phyloP scores from a whole-genome alignment of 30 jellyfish, hydroid and myxozoan species.

The Hydractinia echinata region DNA sequence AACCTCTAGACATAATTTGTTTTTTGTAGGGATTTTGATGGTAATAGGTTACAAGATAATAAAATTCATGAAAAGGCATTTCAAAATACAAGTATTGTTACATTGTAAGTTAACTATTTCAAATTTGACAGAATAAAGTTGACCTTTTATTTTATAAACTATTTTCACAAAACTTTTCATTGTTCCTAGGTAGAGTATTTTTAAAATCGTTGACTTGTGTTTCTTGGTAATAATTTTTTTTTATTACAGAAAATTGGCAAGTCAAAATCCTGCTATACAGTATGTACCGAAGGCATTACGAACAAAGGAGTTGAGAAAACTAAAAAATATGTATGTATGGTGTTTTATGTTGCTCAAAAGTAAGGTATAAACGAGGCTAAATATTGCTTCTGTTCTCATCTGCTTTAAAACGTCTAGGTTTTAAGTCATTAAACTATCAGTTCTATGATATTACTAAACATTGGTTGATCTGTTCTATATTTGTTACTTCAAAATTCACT shows the following conservation, averaged over 20 bases:
- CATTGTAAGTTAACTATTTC: slow-evolving; percentile 46
- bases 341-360: not conserved
- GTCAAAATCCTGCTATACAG: slow-evolving; percentile 57
- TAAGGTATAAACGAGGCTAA: not conserved
- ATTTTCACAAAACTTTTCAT: too few relatives aligned
- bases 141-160: not conserved
- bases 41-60: slow-evolving; percentile 50
- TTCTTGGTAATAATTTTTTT: not conserved
- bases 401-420: too few relatives aligned
- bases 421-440: too few relatives aligned
- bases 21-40: slow-evolving; percentile 40
- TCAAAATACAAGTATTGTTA: slow-evolving; percentile 38
- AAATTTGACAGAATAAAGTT: not conserved
- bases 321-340: not conserved
- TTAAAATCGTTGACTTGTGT: not conserved
- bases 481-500: too few relatives aligned
- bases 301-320: not conserved
- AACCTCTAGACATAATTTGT: not conserved
- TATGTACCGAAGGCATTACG: slow-evolving; percentile 77
- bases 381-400: too few relatives aligned
- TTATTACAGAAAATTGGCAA: slow-evolving; percentile 32
- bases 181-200: too few relatives aligned
- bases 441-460: too few relatives aligned
- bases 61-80: slow-evolving; percentile 71
- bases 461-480: too few relatives aligned